phyloP scores from a whole-genome alignment of 1,140 invertebrate genomes.

The Goniozus legneri region DNA sequence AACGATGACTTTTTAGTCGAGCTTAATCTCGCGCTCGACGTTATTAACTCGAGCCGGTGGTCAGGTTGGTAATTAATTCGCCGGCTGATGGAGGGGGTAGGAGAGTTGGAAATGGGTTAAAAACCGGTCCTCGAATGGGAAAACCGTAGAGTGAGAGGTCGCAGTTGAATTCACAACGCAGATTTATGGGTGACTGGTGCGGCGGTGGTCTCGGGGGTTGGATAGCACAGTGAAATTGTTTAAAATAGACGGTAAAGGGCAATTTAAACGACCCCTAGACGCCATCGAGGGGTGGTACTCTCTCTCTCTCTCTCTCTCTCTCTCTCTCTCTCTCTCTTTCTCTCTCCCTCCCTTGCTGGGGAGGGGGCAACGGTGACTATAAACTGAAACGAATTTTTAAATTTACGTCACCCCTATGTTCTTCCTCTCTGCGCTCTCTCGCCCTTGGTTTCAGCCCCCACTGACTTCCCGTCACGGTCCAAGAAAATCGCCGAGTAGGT shows the following conservation, averaged over 20 bases:
- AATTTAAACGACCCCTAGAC: neutral
- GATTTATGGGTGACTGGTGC: neutral
- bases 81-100: neutral
- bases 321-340: neutral
- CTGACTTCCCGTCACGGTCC: too few species aligned
- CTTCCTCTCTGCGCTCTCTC: too few species aligned
- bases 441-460: too few species aligned
- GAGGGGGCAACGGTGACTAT: neutral
- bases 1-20: too few species aligned
- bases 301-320: constrained; percentile 1
- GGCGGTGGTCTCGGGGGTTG: neutral
- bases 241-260: neutral
- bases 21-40: too few species aligned
- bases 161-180: neutral
- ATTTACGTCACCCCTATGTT: constrained; percentile 20
- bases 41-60: neutral
- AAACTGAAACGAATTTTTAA: constrained; percentile 16
- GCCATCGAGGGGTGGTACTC: too few species aligned
- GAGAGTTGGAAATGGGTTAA: neutral
- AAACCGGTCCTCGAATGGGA: neutral
- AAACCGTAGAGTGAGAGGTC: neutral
- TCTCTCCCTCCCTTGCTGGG: neutral
- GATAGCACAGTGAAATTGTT: neutral
- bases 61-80: neutral
- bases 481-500: too few species aligned